These are phyloP conservation scores for Mycalesis mineus DNA, from an alignment of 2,888 invertebrate species.

Conservation along the genomic window DNA sequence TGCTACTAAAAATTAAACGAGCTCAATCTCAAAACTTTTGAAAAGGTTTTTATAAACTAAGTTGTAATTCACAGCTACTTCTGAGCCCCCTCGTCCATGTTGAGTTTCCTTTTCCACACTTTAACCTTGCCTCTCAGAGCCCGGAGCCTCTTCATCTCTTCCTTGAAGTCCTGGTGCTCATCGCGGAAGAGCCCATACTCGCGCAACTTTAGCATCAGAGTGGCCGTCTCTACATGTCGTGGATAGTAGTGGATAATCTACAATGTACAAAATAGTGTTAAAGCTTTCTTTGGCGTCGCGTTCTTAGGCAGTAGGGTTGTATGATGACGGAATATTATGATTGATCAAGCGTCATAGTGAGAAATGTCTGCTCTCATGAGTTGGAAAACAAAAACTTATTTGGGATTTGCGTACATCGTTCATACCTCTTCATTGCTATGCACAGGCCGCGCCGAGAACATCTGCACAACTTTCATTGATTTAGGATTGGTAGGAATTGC, in stretches of 20 bases:
- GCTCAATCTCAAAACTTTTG: too few species aligned
- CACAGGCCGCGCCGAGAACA: slow-evolving; percentile 86
- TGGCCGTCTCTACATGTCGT: slow-evolving; percentile 85
- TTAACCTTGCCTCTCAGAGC: slow-evolving; percentile 87
- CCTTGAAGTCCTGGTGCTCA: slow-evolving; percentile 92
- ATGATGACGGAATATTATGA: too few species aligned
- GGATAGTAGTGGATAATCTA: slow-evolving; percentile 89
- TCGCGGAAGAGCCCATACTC: slow-evolving; percentile 89
- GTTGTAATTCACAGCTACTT: background rate
- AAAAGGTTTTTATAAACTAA: too few species aligned
- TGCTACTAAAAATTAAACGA: too few species aligned
- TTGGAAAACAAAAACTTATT: too few species aligned
- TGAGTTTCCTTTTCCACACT: slow-evolving; percentile 60
- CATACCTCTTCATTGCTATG: slow-evolving; percentile 81
- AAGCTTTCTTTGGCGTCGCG: too few species aligned
- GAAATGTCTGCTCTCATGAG: too few species aligned
- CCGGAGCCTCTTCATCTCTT: slow-evolving; percentile 88
- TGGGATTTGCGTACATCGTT: too few species aligned
- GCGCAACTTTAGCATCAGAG: slow-evolving; percentile 84
- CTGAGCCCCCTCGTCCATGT: slow-evolving; percentile 26
- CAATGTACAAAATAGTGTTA: background rate
- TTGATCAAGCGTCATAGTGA: too few species aligned
- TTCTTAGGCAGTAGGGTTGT: too few species aligned
- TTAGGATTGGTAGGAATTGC: slow-evolving; percentile 84
- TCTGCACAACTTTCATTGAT: slow-evolving; percentile 88